Percentiles rank a stretch among this genome's conserved stretches.
Conservation (phyloP, 2,113 vertebrate genomes). For the Alectura lathami region DNA sequence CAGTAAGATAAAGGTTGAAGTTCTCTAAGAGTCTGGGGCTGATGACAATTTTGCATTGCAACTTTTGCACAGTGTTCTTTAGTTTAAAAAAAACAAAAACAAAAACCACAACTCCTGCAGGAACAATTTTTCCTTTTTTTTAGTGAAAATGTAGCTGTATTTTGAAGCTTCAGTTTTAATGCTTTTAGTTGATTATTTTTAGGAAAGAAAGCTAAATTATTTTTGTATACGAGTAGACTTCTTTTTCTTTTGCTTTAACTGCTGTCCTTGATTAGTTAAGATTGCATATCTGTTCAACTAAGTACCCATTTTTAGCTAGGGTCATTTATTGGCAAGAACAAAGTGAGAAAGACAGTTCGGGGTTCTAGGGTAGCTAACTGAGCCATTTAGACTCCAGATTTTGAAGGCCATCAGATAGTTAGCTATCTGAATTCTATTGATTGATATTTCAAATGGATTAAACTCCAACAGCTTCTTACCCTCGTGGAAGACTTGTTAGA, state of each 20-base stretch:
- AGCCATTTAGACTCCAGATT: background rate
- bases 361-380: background rate
- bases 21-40: background rate
- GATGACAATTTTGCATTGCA: background rate
- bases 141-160: background rate
- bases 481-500: background rate
- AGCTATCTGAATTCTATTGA: background rate
- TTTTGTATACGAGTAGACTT: background rate
- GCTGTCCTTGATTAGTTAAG: background rate
- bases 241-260: background rate
- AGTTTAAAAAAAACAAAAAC: background rate
- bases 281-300: background rate
- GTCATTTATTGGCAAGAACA: background rate
- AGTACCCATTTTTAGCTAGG: background rate
- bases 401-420: background rate
- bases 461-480: background rate
- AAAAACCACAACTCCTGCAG: background rate
- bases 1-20: background rate
- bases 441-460: background rate
- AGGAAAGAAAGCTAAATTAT: background rate
- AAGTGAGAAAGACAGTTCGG: background rate
- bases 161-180: background rate
- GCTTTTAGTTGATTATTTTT: background rate
- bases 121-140: background rate
- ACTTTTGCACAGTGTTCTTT: background rate